phyloP scores from a whole-genome alignment of 2,888 invertebrate genomes.

The Achlya flavicornis region DNA sequence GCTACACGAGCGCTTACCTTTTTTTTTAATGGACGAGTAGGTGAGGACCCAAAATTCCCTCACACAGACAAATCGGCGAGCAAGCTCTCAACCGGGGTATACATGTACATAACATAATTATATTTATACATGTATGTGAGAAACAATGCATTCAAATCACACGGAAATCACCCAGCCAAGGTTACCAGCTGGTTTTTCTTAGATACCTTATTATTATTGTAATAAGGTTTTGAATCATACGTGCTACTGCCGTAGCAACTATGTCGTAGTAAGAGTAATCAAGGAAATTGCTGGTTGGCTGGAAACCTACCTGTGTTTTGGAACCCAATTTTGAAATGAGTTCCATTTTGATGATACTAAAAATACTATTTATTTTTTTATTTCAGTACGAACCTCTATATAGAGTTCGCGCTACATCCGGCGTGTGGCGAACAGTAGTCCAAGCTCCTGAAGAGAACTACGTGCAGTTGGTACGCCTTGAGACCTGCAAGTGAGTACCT shows the following conservation, averaged over 20 bases:
- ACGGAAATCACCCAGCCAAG: slow-evolving; percentile 30
- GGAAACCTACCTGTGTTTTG: no score
- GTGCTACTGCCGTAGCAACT: background rate
- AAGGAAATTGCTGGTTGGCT: background rate
- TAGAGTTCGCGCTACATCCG: slow-evolving; percentile 49
- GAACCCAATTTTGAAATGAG: no score
- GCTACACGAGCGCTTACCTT: no score
- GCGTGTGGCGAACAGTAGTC: slow-evolving; percentile 62
- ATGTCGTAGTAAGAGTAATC: background rate
- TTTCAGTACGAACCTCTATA: slow-evolving; percentile 70
- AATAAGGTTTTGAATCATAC: slow-evolving; percentile 2
- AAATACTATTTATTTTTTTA: slow-evolving; percentile 11
- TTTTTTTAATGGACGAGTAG: no score
- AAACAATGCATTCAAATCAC: slow-evolving; percentile 15
- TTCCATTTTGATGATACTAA: no score
- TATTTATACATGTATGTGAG: background rate
- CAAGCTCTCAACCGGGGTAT: no score
- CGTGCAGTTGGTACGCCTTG: slow-evolving; percentile 65
- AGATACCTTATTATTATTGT: slow-evolving; percentile 17
- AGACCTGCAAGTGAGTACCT: slow-evolving; percentile 62
- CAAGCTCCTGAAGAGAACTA: slow-evolving; percentile 66
- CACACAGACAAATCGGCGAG: no score
- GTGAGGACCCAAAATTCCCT: no score
- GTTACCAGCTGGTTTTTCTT: slow-evolving; percentile 33
- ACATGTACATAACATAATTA: background rate